phyloP scores from a whole-genome alignment of 1,140 invertebrate species.

The Tribolium madens region DNA sequence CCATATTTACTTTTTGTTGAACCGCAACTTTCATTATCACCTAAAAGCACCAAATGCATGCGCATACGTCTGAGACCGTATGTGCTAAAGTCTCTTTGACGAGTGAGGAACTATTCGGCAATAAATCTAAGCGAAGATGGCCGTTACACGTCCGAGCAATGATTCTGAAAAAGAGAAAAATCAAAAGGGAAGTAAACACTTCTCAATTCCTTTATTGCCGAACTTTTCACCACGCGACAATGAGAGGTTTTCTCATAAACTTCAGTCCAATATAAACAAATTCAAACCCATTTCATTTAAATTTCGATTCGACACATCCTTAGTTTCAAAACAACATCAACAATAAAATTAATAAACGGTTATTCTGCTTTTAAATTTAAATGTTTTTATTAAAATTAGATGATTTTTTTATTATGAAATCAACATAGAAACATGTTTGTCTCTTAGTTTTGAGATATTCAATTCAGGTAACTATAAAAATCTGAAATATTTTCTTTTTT shows the following conservation, averaged over 20 bases:
- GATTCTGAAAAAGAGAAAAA: slow-evolving; percentile 30
- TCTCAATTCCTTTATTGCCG: slow-evolving; percentile 6
- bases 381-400: too few relatives aligned
- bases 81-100: slow-evolving; percentile 31
- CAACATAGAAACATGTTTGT: not conserved
- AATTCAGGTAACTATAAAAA: not conserved
- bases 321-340: too few relatives aligned
- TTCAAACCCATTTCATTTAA: too few relatives aligned
- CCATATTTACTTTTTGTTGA: slow-evolving; percentile 32
- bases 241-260: slow-evolving; percentile 1
- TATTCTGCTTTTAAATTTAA: too few relatives aligned
- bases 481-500: slow-evolving; percentile 35
- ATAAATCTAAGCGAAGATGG: slow-evolving; percentile 31
- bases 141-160: slow-evolving; percentile 30
- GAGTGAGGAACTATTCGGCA: slow-evolving; percentile 36
- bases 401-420: too few relatives aligned
- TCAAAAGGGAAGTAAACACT: slow-evolving; percentile 14
- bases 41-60: slow-evolving; percentile 34
- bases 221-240: slow-evolving; percentile 14
- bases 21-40: slow-evolving; percentile 36
- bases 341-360: too few relatives aligned
- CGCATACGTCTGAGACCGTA: slow-evolving; percentile 32
- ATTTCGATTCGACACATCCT: too few relatives aligned
- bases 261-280: not conserved
- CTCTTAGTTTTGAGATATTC: not conserved